A percentile compares a stretch with the other conserved stretches of the same genome.
Evolutionary conservation across 2,888 invertebrate genomes (phyloP).

Genomic region (Cephus spinipes): DNA sequence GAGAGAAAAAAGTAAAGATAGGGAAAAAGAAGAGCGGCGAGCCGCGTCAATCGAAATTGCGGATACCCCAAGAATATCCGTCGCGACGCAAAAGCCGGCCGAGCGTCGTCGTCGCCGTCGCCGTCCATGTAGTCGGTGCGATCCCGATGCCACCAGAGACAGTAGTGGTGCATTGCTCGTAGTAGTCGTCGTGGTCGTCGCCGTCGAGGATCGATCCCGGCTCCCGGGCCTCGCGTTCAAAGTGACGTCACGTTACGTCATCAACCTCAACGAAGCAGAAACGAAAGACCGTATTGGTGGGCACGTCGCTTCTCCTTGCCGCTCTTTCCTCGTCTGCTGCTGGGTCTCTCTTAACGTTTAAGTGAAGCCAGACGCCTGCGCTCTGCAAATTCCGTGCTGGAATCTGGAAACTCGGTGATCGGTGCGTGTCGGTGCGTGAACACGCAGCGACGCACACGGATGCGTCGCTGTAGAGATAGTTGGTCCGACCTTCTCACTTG

Average conservation of each 20-base stretch:
- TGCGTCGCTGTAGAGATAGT: not conserved
- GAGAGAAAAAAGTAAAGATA: not conserved
- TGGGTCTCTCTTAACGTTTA: not conserved
- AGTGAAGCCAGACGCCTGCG: not conserved
- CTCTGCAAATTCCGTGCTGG: not conserved
- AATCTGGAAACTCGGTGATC: too few species aligned
- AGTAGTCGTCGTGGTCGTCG: constrained; percentile 2
- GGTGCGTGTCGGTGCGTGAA: too few species aligned
- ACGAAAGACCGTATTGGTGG: not conserved
- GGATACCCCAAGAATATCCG: not conserved
- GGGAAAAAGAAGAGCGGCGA: not conserved
- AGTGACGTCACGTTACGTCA: constrained; percentile 46
- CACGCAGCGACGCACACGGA: not conserved
- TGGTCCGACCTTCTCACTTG: too few species aligned
- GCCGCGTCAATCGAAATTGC: not conserved
- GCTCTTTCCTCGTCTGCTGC: not conserved
- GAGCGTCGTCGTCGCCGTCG: not conserved
- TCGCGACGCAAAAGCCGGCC: not conserved
- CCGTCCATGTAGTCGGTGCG: not conserved
- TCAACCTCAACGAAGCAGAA: constrained; percentile 8
- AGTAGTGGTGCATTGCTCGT: not conserved
- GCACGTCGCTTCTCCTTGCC: not conserved
- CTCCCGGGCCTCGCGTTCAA: constrained; percentile 31
- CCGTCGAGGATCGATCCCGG: constrained; percentile 34
- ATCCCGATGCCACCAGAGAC: not conserved